Base-by-base conservation (phyloP, 2,888 invertebrate species). In the Mimumesa dahlbomi region DNA sequence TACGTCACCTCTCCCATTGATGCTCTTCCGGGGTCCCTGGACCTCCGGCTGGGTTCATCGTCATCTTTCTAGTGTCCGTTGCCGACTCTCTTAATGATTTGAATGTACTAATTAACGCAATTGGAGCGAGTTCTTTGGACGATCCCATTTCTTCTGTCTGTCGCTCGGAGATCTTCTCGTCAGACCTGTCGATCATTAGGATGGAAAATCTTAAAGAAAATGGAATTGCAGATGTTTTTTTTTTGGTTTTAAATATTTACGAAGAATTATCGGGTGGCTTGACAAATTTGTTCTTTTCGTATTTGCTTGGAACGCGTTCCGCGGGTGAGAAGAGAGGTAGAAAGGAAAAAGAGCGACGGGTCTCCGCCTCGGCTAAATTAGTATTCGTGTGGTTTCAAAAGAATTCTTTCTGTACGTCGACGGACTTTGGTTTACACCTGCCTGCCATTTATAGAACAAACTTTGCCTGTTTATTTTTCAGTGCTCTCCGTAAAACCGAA, bases 1-100 rank as follows among this genome's bases (percentile, higher is more conserved):
- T 79, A 80, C 79, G 80, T 81, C 80, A 81, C 79, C 83, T 80
- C 82, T 68, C 79, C 80, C 80, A 79, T 76, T 75, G 69, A 53
- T 48, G 48, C 63, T 73, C 62, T 80, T 72, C 71, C 46, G 49
- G 66, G 21, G 59, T 70, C 43, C 50, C 52, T 64, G 74, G 57
- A 22, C 53, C 62, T 61, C 64, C 75, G 57, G 58, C 34, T 48
- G 18, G 53, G 49, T 68, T 78, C 76, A 77, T 73, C 63, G 43
- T 68, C 68, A 52, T 66, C 63, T 42, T 54, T 45, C 46, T 31
- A 70, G 25, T 40, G 16, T 25, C 42, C 43, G 42, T n/a, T 13
- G 48, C 42, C 45, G 49, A 25, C 46, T 65, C 52, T 42, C 29
- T 50, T 14, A 36, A 56, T 16, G 31, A 46, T 54, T 46, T 54